Conservation (phyloP, 2,888 invertebrate genomes). For the Perizoma affinitatum region DNA sequence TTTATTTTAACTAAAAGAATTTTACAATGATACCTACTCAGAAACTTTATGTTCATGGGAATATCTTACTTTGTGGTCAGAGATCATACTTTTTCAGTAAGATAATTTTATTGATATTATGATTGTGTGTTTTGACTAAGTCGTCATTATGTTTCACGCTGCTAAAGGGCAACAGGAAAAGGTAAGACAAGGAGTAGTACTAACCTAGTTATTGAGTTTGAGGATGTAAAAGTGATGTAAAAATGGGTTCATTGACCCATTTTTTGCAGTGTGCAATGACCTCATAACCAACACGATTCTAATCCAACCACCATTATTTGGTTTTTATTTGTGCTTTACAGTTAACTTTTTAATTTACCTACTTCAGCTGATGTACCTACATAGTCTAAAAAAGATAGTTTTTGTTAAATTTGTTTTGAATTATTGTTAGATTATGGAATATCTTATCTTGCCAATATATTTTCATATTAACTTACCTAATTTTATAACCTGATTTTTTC, state of each 20-base stretch:
- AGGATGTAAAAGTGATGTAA: conserved; percentile 65
- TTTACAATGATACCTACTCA: conserved; percentile 6
- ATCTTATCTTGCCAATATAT: not conserved
- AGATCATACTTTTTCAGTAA: conserved; percentile 5
- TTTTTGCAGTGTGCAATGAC: conserved; percentile 74
- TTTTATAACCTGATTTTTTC: too few species aligned
- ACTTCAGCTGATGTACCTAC: conserved; percentile 20
- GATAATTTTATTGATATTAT: not conserved
- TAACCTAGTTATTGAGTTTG: conserved; percentile 37
- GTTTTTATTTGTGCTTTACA: conserved; percentile 43
- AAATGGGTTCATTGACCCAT: conserved; percentile 67
- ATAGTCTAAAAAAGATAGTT: not conserved
- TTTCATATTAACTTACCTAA: too few species aligned
- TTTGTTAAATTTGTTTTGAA: conserved; percentile 19
- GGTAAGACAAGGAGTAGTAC: conserved; percentile 42
- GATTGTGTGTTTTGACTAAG: conserved; percentile 9
- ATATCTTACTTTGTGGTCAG: conserved; percentile 1
- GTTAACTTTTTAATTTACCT: conserved; percentile 40
- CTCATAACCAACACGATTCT: conserved; percentile 65
- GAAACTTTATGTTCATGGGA: conserved; percentile 3
- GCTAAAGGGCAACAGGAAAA: conserved; percentile 46
- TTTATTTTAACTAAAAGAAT: not conserved
- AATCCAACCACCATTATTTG: conserved; percentile 51
- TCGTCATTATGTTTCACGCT: conserved; percentile 47
- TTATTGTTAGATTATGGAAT: conserved; percentile 4